Evolutionary conservation across 2,113 vertebrate genomes (phyloP).

Genomic region (Murina feae): DNA sequence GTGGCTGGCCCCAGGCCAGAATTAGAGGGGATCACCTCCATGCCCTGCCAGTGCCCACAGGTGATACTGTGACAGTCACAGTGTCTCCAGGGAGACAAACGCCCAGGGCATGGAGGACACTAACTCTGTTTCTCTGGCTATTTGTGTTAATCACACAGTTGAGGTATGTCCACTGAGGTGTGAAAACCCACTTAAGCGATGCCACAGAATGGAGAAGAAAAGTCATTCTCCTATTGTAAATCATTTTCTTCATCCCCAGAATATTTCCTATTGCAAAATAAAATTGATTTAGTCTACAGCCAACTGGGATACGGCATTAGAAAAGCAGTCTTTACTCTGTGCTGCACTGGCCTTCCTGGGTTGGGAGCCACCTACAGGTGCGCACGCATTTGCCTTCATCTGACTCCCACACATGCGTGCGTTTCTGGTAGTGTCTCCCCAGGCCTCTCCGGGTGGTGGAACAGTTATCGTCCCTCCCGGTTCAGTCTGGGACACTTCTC

Average conservation of each 20-base stretch:
- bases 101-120: neutral
- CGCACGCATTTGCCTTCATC: neutral
- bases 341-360: neutral
- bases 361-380: neutral
- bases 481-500: neutral
- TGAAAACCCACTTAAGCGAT: neutral
- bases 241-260: no score
- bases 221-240: neutral
- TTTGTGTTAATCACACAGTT: neutral
- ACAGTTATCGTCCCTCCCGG: neutral
- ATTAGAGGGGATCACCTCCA: neutral
- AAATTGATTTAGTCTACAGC: neutral
- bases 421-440: neutral
- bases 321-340: neutral
- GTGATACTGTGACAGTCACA: no score
- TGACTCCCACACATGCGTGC: neutral
- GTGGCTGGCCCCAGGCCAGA: accelerated
- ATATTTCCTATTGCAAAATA: neutral
- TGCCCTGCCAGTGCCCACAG: neutral
- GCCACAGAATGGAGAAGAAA: neutral
- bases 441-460: neutral
- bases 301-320: neutral
- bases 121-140: neutral
- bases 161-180: neutral
- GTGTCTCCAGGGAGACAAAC: neutral